Percentiles rank a stretch among this genome's conserved stretches.
These are phyloP conservation scores for Tapera naevia DNA, from an alignment of 2,797 vertebrate genomes.

Conservation along the genomic window DNA sequence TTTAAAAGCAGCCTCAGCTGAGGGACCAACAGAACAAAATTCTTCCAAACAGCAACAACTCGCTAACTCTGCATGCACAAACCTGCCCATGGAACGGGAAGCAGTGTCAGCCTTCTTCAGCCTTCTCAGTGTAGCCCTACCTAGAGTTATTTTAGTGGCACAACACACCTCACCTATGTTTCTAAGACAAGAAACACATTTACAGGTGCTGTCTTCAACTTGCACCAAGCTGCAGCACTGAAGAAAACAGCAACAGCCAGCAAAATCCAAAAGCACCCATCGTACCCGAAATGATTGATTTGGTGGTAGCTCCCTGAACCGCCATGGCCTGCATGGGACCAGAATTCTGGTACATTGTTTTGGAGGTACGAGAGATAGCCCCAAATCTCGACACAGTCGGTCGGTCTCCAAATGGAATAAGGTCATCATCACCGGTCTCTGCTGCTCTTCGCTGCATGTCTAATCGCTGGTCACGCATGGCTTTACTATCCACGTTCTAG, in stretches of 20 bases:
- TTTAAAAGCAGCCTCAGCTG: neutral
- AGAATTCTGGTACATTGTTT: conserved; percentile 92
- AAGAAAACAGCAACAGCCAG: neutral
- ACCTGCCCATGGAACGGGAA: neutral
- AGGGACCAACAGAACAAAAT: neutral
- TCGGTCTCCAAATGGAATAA: conserved; percentile 95
- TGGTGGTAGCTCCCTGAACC: conserved; percentile 81
- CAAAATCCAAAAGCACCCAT: neutral
- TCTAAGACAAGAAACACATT: neutral
- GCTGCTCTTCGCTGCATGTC: conserved; percentile 89
- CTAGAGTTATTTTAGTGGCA: neutral
- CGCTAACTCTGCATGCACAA: too few species aligned
- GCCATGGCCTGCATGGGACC: conserved; percentile 90
- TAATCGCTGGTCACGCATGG: conserved; percentile 87
- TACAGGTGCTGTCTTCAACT: neutral
- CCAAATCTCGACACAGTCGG: conserved; percentile 97
- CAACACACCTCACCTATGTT: neutral
- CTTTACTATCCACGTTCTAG: conserved; percentile 91
- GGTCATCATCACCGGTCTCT: conserved; percentile 95
- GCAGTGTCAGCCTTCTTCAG: neutral
- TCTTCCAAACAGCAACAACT: neutral
- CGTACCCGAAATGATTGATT: conserved; percentile 78
- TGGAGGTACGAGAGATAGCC: conserved; percentile 96
- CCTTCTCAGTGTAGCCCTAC: neutral
- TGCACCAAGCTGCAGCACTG: neutral